phyloP scores from a whole-genome alignment of 2,888 invertebrate species.

The Ptilodon capucinus region DNA sequence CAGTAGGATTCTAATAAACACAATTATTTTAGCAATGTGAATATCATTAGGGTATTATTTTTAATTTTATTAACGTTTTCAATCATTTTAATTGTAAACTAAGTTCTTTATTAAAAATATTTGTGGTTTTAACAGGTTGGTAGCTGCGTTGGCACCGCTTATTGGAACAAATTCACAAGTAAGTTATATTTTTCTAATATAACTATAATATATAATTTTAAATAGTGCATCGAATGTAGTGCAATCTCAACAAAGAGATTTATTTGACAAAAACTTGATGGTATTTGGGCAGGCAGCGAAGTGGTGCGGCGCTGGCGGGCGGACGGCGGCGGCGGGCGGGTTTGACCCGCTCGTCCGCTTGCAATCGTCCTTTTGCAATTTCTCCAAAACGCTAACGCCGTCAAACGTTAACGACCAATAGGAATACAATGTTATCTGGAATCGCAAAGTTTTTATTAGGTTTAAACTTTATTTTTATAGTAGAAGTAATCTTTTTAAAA shows the following conservation, averaged over 20 bases:
- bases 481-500: not conserved
- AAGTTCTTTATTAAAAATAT: conserved; percentile 13
- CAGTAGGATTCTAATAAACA: no score
- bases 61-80: conserved; percentile 5
- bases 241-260: conserved; percentile 8
- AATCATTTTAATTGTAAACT: conserved; percentile 2
- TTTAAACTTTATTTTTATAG: not conserved
- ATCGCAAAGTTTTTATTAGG: not conserved
- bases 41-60: not conserved
- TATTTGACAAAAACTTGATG: conserved; percentile 43
- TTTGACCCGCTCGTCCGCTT: conserved; percentile 63
- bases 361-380: conserved; percentile 71
- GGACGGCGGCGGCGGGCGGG: conserved; percentile 35
- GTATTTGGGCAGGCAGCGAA: conserved; percentile 56
- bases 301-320: conserved; percentile 20
- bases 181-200: conserved; percentile 19
- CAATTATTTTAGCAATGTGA: no score
- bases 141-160: conserved; percentile 65
- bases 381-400: conserved; percentile 57
- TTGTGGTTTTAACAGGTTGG: conserved; percentile 53
- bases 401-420: conserved; percentile 18
- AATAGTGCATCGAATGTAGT: not conserved
- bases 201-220: not conserved
- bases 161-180: conserved; percentile 68
- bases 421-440: not conserved